A percentile compares a stretch with the other conserved stretches of the same genome.
These are phyloP conservation scores for Branchellion lobata DNA, from an alignment of 2,888 invertebrate species.

Conservation along the genomic window DNA sequence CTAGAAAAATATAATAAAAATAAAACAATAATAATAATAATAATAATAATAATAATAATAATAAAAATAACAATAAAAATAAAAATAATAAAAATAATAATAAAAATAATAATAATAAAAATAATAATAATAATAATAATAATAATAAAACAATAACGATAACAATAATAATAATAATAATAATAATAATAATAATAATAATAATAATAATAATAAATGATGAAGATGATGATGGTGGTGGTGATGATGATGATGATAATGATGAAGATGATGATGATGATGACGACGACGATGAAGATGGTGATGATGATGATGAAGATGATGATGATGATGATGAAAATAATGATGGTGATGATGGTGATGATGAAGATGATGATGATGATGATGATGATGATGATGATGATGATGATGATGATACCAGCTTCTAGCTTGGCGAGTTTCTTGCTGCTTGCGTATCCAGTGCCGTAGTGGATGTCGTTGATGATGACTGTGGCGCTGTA, in stretches of 20 bases:
- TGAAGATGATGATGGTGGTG: too few species aligned
- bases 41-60: conserved; percentile 3
- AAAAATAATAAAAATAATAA: too few species aligned
- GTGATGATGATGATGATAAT: too few species aligned
- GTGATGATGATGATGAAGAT: background rate
- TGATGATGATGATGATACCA: conserved; percentile 55
- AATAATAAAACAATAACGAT: background rate
- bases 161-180: background rate
- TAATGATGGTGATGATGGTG: background rate
- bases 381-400: conserved; percentile 24
- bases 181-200: background rate
- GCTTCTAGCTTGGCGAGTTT: conserved; percentile 93
- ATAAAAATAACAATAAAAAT: background rate
- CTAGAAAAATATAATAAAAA: conserved; percentile 16
- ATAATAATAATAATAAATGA: conserved; percentile 12
- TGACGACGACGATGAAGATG: conserved; percentile 4
- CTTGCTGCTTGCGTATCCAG: conserved; percentile 90
- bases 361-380: too few species aligned
- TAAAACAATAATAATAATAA: background rate
- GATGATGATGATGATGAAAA: conserved; percentile 12
- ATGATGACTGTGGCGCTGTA: conserved; percentile 89
- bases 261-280: background rate
- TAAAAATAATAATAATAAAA: conserved; percentile 10
- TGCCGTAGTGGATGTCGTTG: conserved; percentile 87
- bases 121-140: conserved; percentile 47